These are phyloP conservation scores for Myotis yumanensis DNA, from an alignment of 2,113 vertebrate species.

Conservation along the genomic window DNA sequence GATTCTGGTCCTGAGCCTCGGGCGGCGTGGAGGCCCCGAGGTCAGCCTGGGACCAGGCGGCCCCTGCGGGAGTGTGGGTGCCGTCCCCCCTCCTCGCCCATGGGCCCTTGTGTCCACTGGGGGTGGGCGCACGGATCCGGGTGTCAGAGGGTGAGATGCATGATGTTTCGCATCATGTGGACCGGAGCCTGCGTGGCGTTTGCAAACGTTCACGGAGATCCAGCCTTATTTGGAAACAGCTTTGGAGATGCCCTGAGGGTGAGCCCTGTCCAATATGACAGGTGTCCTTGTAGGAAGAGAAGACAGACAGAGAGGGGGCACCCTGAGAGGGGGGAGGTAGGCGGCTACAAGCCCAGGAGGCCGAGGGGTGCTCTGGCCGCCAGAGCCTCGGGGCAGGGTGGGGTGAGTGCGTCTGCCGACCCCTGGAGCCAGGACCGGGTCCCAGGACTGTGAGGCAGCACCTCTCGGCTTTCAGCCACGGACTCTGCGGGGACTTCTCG, in stretches of 20 bases:
- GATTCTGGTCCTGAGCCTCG: no score
- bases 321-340: accelerated
- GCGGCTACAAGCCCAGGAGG: no score
- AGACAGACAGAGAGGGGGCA: neutral
- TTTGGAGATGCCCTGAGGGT: neutral
- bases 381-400: neutral
- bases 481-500: neutral
- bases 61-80: no score
- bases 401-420: neutral
- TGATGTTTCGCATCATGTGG: no score
- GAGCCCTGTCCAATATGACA: neutral
- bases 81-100: neutral
- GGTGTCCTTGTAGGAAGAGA: neutral
- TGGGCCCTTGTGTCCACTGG: no score
- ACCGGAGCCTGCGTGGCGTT: no score
- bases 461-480: neutral
- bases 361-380: no score
- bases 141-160: no score
- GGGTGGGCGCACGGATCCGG: no score
- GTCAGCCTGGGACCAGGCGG: neutral
- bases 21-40: no score
- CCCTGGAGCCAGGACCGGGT: neutral
- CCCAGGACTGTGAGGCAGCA: neutral
- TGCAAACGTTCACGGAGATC: no score
- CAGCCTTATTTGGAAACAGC: neutral